Conservation (phyloP, 2,797 vertebrate species). For the Eptatretus atami region DNA sequence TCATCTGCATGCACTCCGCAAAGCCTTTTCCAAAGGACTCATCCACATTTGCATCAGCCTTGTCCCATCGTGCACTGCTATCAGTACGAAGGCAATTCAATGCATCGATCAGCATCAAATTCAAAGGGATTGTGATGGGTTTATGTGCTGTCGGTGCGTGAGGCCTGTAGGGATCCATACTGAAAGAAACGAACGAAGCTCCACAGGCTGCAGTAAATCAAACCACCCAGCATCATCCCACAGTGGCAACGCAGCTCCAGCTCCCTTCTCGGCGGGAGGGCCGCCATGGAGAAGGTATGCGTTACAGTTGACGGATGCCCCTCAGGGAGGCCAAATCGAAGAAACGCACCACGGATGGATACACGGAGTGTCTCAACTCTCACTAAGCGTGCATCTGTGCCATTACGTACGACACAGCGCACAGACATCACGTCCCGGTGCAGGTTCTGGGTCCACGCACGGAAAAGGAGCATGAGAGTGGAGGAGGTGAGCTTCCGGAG, state of each 20-base stretch:
- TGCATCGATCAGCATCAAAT: neutral
- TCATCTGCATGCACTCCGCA: neutral
- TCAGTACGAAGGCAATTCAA: constrained; percentile 2
- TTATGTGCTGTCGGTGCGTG: neutral
- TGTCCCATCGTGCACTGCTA: neutral
- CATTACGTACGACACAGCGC: neutral
- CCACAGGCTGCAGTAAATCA: neutral
- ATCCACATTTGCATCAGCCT: neutral
- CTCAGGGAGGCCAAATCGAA: neutral
- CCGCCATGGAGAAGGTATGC: constrained; percentile 1
- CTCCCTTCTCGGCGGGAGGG: neutral
- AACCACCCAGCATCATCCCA: neutral
- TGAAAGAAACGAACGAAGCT: neutral
- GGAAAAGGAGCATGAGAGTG: neutral
- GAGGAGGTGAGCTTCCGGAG: too few species aligned
- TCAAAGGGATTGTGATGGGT: neutral
- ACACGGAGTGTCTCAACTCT: neutral
- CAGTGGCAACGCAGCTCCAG: neutral
- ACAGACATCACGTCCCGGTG: neutral
- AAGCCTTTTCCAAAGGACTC: neutral
- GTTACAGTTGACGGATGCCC: neutral
- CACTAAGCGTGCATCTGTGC: neutral
- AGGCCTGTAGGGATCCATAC: neutral
- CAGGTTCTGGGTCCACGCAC: neutral
- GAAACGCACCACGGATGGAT: neutral